Conservation (phyloP, 2,797 vertebrate genomes). For the Rhinella marina region DNA sequence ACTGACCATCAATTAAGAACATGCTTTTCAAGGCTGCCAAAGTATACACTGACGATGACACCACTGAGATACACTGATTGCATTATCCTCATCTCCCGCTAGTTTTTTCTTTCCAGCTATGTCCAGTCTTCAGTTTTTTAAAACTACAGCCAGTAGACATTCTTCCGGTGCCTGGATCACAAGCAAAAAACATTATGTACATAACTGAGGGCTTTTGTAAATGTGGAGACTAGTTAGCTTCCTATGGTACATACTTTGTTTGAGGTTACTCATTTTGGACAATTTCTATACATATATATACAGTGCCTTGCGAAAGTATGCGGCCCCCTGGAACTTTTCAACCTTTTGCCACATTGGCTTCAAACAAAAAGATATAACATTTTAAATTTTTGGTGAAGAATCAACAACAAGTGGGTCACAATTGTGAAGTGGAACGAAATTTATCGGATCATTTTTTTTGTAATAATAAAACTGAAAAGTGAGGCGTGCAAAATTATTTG, state of each 20-base stretch:
- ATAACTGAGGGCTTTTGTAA: background rate
- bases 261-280: background rate
- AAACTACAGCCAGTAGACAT: background rate
- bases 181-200: background rate
- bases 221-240: background rate
- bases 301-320: too few species aligned
- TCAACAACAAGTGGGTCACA: too few species aligned
- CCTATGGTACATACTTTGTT: background rate
- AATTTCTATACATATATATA: too few species aligned
- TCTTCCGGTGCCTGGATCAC: background rate
- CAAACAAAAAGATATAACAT: too few species aligned
- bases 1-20: slow-evolving; percentile 35
- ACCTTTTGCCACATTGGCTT: too few species aligned
- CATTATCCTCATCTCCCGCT: slow-evolving; percentile 18
- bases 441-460: too few species aligned
- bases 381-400: too few species aligned
- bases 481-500: too few species aligned
- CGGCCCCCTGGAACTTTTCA: too few species aligned
- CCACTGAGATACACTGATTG: slow-evolving; percentile 28
- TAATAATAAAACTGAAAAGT: too few species aligned
- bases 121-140: background rate
- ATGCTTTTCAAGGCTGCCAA: slow-evolving; percentile 36
- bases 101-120: background rate
- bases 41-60: slow-evolving; percentile 30
- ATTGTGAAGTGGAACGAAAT: too few species aligned